Conservation (phyloP, 2,888 invertebrate species). For the Aproaerema taeniolella region DNA sequence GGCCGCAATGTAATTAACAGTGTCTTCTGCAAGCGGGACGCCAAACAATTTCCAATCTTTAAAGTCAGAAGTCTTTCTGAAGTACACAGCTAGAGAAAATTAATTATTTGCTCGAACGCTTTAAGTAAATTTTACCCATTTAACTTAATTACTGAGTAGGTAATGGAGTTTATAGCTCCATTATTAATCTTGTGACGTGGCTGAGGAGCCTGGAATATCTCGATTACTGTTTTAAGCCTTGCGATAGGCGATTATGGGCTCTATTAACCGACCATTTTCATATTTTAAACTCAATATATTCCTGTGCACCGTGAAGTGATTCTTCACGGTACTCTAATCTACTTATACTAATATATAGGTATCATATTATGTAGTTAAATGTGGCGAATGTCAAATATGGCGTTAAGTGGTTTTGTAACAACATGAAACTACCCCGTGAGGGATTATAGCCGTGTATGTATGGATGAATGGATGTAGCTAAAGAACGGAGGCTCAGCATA, state of each 20-base stretch:
- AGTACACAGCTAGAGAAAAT: conserved; percentile 28
- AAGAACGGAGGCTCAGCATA: too few species aligned
- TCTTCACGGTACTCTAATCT: background rate
- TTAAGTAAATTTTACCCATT: conserved; percentile 57
- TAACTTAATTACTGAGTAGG: conserved; percentile 60
- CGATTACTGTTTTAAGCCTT: conserved; percentile 28
- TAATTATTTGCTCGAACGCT: conserved; percentile 49
- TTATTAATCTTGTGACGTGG: conserved; percentile 55
- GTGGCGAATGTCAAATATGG: too few species aligned
- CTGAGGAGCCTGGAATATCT: conserved; percentile 30
- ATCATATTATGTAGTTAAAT: too few species aligned
- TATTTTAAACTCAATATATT: conserved; percentile 12
- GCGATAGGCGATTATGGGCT: conserved; percentile 26
- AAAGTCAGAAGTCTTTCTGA: conserved; percentile 1
- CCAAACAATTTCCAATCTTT: background rate
- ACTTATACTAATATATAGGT: too few species aligned
- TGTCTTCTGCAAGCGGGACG: background rate
- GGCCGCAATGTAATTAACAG: conserved; percentile 5
- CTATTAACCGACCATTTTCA: conserved; percentile 23
- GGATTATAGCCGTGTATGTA: too few species aligned
- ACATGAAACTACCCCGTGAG: too few species aligned
- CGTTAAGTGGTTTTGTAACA: too few species aligned
- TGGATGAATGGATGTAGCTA: too few species aligned
- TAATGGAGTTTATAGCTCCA: conserved; percentile 58
- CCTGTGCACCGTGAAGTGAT: background rate